A percentile compares a stretch with the other conserved stretches of the same genome.
These are phyloP conservation scores for Liasis olivaceus DNA, from an alignment of 2,797 vertebrate species.

Conservation along the genomic window DNA sequence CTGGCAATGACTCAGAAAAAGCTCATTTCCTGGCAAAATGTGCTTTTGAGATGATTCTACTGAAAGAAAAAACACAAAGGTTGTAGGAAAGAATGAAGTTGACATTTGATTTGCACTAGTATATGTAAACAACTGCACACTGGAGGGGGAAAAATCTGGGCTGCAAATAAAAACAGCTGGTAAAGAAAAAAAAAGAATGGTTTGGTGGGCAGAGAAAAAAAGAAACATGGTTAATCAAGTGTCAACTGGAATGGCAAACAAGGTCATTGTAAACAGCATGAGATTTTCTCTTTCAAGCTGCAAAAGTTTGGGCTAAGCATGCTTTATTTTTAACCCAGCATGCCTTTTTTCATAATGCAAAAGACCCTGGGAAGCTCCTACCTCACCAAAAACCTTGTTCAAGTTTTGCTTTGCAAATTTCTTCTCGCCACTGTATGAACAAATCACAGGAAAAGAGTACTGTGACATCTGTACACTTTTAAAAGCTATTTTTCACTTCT, in stretches of 20 bases:
- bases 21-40: slow-evolving; percentile 59
- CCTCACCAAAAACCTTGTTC: neutral
- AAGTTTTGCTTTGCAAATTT: neutral
- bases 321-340: slow-evolving; percentile 4
- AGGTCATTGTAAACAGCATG: slow-evolving; percentile 14
- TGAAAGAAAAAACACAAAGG: slow-evolving; percentile 31
- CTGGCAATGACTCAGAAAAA: slow-evolving; percentile 56
- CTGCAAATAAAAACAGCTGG: slow-evolving; percentile 62
- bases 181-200: slow-evolving; percentile 51
- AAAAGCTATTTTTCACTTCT: neutral
- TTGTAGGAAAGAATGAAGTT: slow-evolving; percentile 56
- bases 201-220: slow-evolving; percentile 53
- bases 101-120: slow-evolving; percentile 65
- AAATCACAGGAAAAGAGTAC: neutral
- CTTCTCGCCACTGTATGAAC: neutral
- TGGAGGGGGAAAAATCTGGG: slow-evolving; percentile 33
- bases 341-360: neutral
- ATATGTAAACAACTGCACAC: slow-evolving; percentile 58
- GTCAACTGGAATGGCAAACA: slow-evolving; percentile 47
- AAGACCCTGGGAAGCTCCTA: neutral
- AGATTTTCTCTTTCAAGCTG: slow-evolving; percentile 25
- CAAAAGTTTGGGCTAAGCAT: neutral
- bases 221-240: slow-evolving; percentile 51
- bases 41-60: slow-evolving; percentile 62
- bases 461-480: neutral